These are phyloP conservation scores for Sitophilus oryzae DNA, from an alignment of 1,140 invertebrate genomes.

Conservation along the genomic window DNA sequence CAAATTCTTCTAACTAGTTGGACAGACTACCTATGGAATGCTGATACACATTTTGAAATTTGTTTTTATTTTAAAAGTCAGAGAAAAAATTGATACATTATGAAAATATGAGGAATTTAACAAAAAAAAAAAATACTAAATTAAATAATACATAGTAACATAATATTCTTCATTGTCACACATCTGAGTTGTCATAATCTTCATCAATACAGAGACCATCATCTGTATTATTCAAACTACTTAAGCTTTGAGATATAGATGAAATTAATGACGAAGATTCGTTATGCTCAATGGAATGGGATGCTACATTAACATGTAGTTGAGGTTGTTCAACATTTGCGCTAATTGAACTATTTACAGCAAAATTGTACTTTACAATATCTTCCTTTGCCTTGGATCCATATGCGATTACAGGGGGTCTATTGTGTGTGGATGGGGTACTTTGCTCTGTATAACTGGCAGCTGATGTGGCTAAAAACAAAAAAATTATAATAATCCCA, in stretches of 20 bases:
- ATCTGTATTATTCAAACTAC: too few relatives aligned
- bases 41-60: too few relatives aligned
- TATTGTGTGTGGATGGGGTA: slow-evolving; percentile 29
- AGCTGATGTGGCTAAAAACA: too few relatives aligned
- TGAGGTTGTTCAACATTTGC: slow-evolving; percentile 19
- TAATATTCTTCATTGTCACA: neutral
- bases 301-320: neutral
- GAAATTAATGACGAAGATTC: too few relatives aligned
- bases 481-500: slow-evolving; percentile 1
- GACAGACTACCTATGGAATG: too few relatives aligned
- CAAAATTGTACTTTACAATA: neutral
- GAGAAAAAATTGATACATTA: too few relatives aligned
- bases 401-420: neutral
- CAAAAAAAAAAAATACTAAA: neutral
- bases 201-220: slow-evolving; percentile 44
- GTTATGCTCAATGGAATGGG: neutral
- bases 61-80: too few relatives aligned
- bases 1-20: too few relatives aligned
- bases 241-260: too few relatives aligned
- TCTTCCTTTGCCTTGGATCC: neutral
- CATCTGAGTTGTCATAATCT: slow-evolving; percentile 42
- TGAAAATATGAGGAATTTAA: too few relatives aligned
- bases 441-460: neutral
- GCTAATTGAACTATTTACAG: slow-evolving; percentile 30
- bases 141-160: neutral